These are phyloP conservation scores for Drosophila saltans DNA, from an alignment of 1,140 invertebrate species.

Conservation along the genomic window DNA sequence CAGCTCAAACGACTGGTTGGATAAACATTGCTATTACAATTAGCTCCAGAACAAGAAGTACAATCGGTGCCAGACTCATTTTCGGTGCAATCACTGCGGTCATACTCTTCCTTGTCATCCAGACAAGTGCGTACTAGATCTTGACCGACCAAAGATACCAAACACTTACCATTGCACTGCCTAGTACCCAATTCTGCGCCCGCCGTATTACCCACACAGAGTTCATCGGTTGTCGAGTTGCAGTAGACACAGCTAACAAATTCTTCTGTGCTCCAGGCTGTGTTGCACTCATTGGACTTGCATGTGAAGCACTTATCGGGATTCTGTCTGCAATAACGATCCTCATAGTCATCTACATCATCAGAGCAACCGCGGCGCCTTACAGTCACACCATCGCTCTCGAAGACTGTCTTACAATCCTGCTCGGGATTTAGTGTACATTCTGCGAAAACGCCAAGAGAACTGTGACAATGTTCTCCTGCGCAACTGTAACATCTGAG, in stretches of 20 bases:
- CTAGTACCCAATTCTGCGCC: slow-evolving; percentile 24
- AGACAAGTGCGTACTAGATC: slow-evolving; percentile 63
- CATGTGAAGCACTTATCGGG: slow-evolving; percentile 61
- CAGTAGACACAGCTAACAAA: slow-evolving; percentile 66
- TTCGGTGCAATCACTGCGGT: slow-evolving; percentile 48
- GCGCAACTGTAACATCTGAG: slow-evolving; percentile 64
- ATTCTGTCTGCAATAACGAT: slow-evolving; percentile 62
- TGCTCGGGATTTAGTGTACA: slow-evolving; percentile 57
- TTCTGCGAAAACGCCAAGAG: slow-evolving; percentile 50
- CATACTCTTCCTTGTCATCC: slow-evolving; percentile 69
- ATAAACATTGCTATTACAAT: slow-evolving; percentile 69
- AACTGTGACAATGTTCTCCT: slow-evolving; percentile 65
- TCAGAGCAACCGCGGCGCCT: slow-evolving; percentile 68
- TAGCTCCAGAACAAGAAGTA: slow-evolving; percentile 39
- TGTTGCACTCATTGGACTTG: slow-evolving; percentile 78
- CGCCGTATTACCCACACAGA: slow-evolving; percentile 54
- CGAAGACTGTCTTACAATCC: slow-evolving; percentile 76
- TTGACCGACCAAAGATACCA: slow-evolving; percentile 57
- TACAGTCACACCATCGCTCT: slow-evolving; percentile 53
- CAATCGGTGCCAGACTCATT: slow-evolving; percentile 55
- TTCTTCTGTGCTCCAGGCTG: slow-evolving; percentile 57
- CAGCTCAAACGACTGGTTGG: slow-evolving; percentile 62
- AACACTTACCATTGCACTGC: slow-evolving; percentile 62
- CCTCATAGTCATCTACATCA: slow-evolving; percentile 74
- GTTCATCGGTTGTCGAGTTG: slow-evolving; percentile 39